Base-by-base conservation (phyloP, 2,888 invertebrate species). In the Biston stratarius region DNA sequence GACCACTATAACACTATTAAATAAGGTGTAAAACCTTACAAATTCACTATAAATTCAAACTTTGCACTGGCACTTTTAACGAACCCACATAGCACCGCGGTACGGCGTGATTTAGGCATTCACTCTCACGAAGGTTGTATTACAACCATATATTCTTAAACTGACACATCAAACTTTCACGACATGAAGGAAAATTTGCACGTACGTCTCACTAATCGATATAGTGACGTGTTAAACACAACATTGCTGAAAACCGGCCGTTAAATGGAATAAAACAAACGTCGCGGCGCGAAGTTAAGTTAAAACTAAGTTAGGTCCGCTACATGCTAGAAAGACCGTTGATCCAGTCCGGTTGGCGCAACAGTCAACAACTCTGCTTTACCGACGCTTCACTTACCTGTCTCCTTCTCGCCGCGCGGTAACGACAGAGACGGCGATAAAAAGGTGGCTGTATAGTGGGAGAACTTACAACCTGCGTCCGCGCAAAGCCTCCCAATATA, bases 311-410 rank as follows among this genome's bases (percentile, higher is more conserved):
- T 89, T 89, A 84, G 85, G 85, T 85, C 85, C 86, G 88, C 88
- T 89, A 88, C 80, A 87, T 83, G 85, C 84, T 84, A 88, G 87
- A 89, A 91, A 91, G 92, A 94, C 94, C 94, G 94, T 94, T 94
- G 94, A 91, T 92, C 92, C 90, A 91, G 88, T 90, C 90, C 86
- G 82, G 90, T 92, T 91, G 92, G 85, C 88, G 89, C 83, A 88
- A 82, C 91, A 89, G 91, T 69, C 79, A 58, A 73, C 77, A 75
- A 67, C 70, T 76, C 91, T 85, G 87, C 82, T 89, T 92, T 91
- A 88, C 88, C 92, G 90, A 91, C 89, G 76, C 74, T 74, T 76
- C 71, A 74, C 74, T 70, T 71, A 69, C 69, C 76, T 70, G 67
- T 87, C 91, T 78, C 89, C 70, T 70, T 89, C 83, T 70, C 61